A percentile compares a stretch with the other conserved stretches of the same genome.
Conservation (phyloP, 1,140 invertebrate genomes). For the Anagrus nilaparvatae region DNA sequence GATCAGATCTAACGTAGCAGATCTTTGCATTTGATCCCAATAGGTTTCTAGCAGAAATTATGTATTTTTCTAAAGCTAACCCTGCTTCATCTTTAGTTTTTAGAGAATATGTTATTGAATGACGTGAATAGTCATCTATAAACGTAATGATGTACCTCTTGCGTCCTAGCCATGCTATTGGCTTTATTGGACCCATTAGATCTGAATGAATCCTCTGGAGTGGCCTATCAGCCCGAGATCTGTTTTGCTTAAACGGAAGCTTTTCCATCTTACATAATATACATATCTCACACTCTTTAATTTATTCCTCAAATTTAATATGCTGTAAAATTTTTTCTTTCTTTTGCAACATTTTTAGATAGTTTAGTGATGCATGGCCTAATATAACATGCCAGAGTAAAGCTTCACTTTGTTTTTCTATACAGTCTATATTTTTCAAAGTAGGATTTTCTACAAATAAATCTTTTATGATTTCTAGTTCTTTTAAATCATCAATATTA, state of each 20-base stretch:
- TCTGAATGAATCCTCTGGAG: conserved; percentile 14
- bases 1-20: conserved; percentile 1
- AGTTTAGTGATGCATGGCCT: conserved; percentile 18
- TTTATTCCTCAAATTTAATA: conserved; percentile 18
- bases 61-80: not conserved
- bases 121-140: conserved; percentile 10
- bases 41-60: conserved; percentile 2
- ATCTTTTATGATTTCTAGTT: too few species aligned
- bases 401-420: conserved; percentile 12
- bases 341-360: conserved; percentile 18
- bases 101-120: conserved; percentile 6
- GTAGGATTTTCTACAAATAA: conserved; percentile 8
- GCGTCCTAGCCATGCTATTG: conserved; percentile 5
- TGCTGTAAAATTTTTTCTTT: conserved; percentile 14
- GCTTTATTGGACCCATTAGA: conserved; percentile 17
- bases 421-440: conserved; percentile 5
- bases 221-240: conserved; percentile 11
- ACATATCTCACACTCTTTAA: conserved; percentile 18
- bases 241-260: conserved; percentile 13
- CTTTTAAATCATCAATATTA: too few species aligned
- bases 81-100: conserved; percentile 7
- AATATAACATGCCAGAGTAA: conserved; percentile 20
- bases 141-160: conserved; percentile 9
- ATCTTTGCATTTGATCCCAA: not conserved
- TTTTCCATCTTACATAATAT: conserved; percentile 17